Evolutionary conservation across 2,113 vertebrate species (phyloP), one percentile per base, ranked within the genome.

Genomic region (Oncorhynchus gorbuscha): DNA sequence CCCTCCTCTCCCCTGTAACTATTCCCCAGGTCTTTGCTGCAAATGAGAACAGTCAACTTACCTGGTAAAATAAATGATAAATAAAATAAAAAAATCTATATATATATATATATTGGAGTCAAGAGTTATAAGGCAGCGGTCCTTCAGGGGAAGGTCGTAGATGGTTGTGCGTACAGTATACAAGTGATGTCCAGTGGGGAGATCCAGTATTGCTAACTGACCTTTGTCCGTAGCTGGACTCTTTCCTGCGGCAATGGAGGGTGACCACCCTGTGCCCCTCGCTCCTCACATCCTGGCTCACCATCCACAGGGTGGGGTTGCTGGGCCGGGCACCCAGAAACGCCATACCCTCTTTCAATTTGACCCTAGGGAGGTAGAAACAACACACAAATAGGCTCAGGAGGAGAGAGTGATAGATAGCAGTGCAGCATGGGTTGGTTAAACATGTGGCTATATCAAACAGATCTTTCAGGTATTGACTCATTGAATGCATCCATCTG

Each of bases 271-370:
- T 86, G 0, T 94, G 90, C 76, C 95, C 95, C 0, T 93, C 80
- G 0, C 88, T 88, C 83, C 95, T 94, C 73, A 85, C 28, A 0
- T 93, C 95, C 84, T 96, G 93, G 70, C 89, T 94, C 32, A 98
- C 90, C 30, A 97, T 96, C 97, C 97, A 99, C 51, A 92, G 22
- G 24, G 92, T 85, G 0, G 97, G 95, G 89, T 93, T 96, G 92
- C 94, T 96, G 91, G 95, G 93, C 75, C 95, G 90, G 0, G 97
- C 93, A 0, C 94, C 93, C 0, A 95, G 77, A 68, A 98, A 89
- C 0, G 87, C 94, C 88, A 98, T 90, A 0, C 97, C 97, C 78
- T 94, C 95, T 91, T 95, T 95, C 90, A 97, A 94, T 89, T 97
- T 97, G 5, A 95, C 97, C 92, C 97, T 99, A 86, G 7, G 3